Percentiles rank a stretch among this genome's conserved stretches.
phyloP scores from a whole-genome alignment of 1,140 invertebrate species.

The Helicoverpa armigera region DNA sequence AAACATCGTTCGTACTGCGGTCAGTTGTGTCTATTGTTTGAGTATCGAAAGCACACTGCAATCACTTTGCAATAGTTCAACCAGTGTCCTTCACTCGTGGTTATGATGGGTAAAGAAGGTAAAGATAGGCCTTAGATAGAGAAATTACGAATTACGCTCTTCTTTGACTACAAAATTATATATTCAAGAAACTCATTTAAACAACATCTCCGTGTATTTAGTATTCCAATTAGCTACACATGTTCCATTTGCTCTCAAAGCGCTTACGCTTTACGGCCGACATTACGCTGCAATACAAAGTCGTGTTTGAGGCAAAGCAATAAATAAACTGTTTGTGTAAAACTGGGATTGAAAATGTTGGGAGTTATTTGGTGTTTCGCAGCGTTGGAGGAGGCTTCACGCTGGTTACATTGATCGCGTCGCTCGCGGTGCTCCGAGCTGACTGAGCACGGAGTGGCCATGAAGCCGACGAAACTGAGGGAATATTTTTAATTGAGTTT shows the following conservation, averaged over 20 bases:
- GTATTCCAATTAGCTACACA: background rate
- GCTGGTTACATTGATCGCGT: slow-evolving; percentile 45
- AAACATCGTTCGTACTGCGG: background rate
- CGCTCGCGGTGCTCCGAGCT: slow-evolving; percentile 6
- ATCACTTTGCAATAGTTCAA: too few species aligned
- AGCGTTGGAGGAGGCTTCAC: slow-evolving; percentile 33
- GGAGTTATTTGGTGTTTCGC: slow-evolving; percentile 37
- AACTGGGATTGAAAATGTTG: slow-evolving; percentile 26
- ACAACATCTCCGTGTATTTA: too few species aligned
- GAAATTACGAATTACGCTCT: too few species aligned
- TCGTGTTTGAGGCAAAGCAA: background rate
- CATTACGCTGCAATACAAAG: background rate
- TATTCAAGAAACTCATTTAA: too few species aligned
- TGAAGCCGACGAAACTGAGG: background rate
- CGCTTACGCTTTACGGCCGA: background rate
- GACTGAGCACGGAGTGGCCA: background rate
- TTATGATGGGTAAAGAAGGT: too few species aligned
- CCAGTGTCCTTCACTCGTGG: too few species aligned
- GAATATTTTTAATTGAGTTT: background rate
- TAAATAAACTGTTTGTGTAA: slow-evolving; percentile 21
- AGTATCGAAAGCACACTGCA: too few species aligned
- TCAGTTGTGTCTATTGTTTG: too few species aligned
- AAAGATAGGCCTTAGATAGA: too few species aligned
- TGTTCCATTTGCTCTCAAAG: slow-evolving; percentile 9
- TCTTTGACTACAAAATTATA: too few species aligned